Evolutionary conservation across 2,113 vertebrate genomes (phyloP), one percentile per base, ranked within the genome.

Genomic region (Oryzias javanicus): DNA sequence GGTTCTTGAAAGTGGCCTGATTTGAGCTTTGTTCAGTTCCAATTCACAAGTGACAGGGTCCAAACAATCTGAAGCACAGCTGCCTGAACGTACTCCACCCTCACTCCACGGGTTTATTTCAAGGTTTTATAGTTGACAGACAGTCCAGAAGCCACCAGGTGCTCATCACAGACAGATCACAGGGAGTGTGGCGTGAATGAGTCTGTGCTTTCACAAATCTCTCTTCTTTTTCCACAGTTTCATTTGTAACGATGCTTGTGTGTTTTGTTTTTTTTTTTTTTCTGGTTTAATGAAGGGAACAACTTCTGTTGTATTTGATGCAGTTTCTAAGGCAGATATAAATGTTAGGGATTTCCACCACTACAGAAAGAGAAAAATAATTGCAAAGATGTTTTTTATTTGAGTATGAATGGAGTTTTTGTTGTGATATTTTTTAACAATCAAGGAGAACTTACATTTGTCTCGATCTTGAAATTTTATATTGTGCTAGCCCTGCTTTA

Each of bases 201-300:
- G 19, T 29, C 19, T 35, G 14, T 40, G 40, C 14, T 4, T 24
- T 35, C 25, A 4, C 29, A 47, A 59, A n/a, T 56, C 20, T 25
- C 15, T 16, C 20, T 24, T n/a, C n/a, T 12, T n/a, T 45, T 42
- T 16, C 46, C 16, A 47, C 25, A 4, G 3, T 49, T 47, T 67
- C 27, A 8, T 41, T 56, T 45, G 60, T 35, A 4, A 60, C 55
- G 49, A 50, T 58, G 60, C 49, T 17, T 65, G 55, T 68, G 15
- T 44, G 20, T 74, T 53, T 79, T 22, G n/a, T 22, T 22, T 22
- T 22, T 22, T 22, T 22, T 22, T 2, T 22, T 27, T 49, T 89
- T 86, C 86, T 93, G 88, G 87, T 92, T 76, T 92, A 91, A 94
- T 94, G 94, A 95, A 94, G 94, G 93, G 93, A 94, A 93, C 93